Base-by-base conservation (phyloP, 1,140 invertebrate genomes). In the Ruditapes philippinarum region DNA sequence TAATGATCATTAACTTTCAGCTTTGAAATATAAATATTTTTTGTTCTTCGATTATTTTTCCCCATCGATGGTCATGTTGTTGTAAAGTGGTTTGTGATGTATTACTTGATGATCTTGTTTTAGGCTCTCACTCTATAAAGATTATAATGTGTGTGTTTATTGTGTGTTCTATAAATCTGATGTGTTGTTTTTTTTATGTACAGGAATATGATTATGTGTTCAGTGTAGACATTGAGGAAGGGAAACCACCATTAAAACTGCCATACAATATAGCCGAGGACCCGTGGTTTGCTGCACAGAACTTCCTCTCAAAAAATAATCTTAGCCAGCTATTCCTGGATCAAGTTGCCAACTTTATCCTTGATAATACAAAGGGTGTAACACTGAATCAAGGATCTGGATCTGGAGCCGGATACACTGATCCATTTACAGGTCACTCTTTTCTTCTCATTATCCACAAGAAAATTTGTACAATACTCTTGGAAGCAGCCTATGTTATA, bases 151-250 rank as follows among this genome's bases (percentile, higher is more conserved):
- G n/a, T n/a, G n/a, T n/a, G n/a, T n/a, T n/a, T n/a, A n/a, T n/a
- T n/a, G n/a, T n/a, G n/a, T n/a, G n/a, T n/a, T n/a, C n/a, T n/a
- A n/a, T n/a, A n/a, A n/a, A n/a, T n/a, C n/a, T n/a, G n/a, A n/a
- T n/a, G n/a, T n/a, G 7, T 65, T 65, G 31, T 73, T 54, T 79
- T 49, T 25, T 74, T 19, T 87, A 60, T 73, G 84, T 90, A 5
- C 94, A 98, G 97, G 97, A 98, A 93, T 99, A 99, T 95, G 99
- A 99, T 96, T 99, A 97, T 96, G 98, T 99, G 28, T 99, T 99
- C 95, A 97, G 97, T 90, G 98, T 99, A 5, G 98, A 99, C 92
- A 97, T 99, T 84, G 98, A 99, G 94, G 98, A 99, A 94, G 98
- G 98, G 1, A 97, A 97, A 68, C 97, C 98, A 1, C 97, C 98